Conservation (phyloP, 2,888 invertebrate genomes). For the Drosophila trichaetosa region DNA sequence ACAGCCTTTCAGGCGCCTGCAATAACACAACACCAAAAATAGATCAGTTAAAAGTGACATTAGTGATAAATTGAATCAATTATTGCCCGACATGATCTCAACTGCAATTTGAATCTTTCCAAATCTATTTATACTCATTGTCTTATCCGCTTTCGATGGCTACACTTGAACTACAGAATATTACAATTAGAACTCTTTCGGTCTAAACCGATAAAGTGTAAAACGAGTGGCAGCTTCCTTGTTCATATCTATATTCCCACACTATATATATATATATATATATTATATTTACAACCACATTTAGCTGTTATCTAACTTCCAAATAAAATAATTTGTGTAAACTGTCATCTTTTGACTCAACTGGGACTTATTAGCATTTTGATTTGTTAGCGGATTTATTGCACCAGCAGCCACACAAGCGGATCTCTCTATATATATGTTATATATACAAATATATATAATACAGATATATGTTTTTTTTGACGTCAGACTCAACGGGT, state of each 20-base stretch:
- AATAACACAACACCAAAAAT: conserved; percentile 9
- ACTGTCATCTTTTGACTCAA: not conserved
- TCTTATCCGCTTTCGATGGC: not conserved
- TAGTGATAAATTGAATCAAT: not conserved
- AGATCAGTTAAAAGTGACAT: not conserved
- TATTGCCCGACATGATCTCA: not conserved
- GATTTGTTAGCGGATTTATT: not conserved
- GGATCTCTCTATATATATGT: not conserved
- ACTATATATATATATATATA: too few relatives aligned
- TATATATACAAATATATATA: not conserved
- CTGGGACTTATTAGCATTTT: not conserved
- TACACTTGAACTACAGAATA: not conserved
- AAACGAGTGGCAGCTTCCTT: too few relatives aligned
- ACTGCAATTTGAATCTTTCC: not conserved
- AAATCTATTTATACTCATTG: not conserved
- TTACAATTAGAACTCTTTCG: too few relatives aligned
- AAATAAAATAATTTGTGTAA: not conserved
- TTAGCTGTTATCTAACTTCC: not conserved
- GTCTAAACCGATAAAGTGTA: too few relatives aligned
- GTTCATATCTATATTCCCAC: not conserved
- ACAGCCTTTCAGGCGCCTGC: conserved; percentile 90
- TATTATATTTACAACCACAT: not conserved
- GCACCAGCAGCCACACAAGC: not conserved
- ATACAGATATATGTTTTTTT: not conserved
- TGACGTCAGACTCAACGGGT: not conserved